phyloP scores from a whole-genome alignment of 2,113 vertebrate genomes.

The Trinectes maculatus region DNA sequence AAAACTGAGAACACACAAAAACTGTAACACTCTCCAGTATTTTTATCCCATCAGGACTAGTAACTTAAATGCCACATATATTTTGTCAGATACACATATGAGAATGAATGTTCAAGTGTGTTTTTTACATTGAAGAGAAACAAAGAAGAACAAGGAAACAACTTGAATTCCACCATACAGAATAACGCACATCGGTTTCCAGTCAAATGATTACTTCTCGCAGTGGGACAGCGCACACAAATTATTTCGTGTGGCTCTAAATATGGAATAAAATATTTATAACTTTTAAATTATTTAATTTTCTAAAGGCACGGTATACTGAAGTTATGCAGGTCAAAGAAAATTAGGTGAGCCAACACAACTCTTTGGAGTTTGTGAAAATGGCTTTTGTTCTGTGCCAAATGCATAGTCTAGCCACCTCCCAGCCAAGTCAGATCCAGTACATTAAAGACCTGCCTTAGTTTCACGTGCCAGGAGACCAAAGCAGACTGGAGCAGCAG shows the following conservation, averaged over 20 bases:
- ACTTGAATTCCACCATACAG: conserved; percentile 10
- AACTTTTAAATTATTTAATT: background rate
- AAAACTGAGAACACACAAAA: conserved; percentile 19
- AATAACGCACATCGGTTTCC: conserved; percentile 22
- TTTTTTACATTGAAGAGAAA: conserved; percentile 22
- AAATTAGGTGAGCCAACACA: conserved; percentile 40
- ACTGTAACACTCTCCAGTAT: background rate
- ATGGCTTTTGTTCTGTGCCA: conserved; percentile 53
- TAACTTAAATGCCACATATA: conserved; percentile 39
- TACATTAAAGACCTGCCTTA: conserved; percentile 4
- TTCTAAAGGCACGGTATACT: conserved; percentile 64
- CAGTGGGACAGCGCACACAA: background rate
- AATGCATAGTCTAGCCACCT: conserved; percentile 40
- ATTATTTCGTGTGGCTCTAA: conserved; percentile 27
- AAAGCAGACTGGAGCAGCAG: conserved; percentile 20
- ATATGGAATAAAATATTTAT: conserved; percentile 28
- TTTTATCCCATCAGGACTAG: conserved; percentile 15
- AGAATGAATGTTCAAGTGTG: conserved; percentile 17
- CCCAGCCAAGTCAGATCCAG: conserved; percentile 14
- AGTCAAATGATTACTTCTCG: conserved; percentile 4
- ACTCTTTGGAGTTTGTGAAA: conserved; percentile 51
- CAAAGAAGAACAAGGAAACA: conserved; percentile 22
- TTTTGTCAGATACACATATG: conserved; percentile 3
- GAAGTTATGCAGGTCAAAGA: conserved; percentile 47
- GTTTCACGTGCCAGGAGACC: conserved; percentile 15